Evolutionary conservation across 2,113 vertebrate genomes (phyloP).

Genomic region (Siniperca knerii): DNA sequence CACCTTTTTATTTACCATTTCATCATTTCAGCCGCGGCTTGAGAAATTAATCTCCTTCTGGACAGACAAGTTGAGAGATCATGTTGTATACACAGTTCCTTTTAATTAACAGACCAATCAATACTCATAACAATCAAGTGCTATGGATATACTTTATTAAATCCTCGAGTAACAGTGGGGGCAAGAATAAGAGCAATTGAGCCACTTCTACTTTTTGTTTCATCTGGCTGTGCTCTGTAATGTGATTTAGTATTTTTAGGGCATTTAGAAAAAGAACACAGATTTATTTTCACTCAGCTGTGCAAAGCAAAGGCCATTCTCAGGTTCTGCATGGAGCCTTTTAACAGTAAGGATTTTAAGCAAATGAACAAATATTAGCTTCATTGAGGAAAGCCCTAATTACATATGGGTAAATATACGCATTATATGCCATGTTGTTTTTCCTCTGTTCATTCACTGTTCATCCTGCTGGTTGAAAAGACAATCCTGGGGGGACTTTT

Average conservation of each 20-base stretch:
- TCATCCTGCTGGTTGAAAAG: slow-evolving; percentile 30
- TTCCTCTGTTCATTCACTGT: slow-evolving; percentile 8
- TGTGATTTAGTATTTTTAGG: slow-evolving; percentile 13
- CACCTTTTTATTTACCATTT: slow-evolving; percentile 27
- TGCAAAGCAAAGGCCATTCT: slow-evolving; percentile 10
- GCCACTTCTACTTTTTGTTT: slow-evolving; percentile 7
- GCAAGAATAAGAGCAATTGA: neutral
- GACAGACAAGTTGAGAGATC: neutral
- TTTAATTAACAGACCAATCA: slow-evolving; percentile 54
- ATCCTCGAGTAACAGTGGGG: neutral
- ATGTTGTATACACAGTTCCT: neutral
- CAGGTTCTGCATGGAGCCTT: slow-evolving; percentile 18
- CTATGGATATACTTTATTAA: slow-evolving; percentile 26
- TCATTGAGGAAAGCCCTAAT: slow-evolving; percentile 44
- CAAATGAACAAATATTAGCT: slow-evolving; percentile 44
- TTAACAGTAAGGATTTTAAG: slow-evolving; percentile 14
- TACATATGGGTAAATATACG: slow-evolving; percentile 47
- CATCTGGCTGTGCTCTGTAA: neutral
- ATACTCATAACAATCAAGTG: slow-evolving; percentile 45
- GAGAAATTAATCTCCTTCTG: slow-evolving; percentile 12
- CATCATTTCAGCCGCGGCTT: neutral
- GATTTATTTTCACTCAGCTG: neutral
- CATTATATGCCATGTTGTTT: slow-evolving; percentile 35
- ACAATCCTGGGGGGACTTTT: slow-evolving; percentile 19
- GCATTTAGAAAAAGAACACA: slow-evolving; percentile 12